phyloP scores from a whole-genome alignment of 2,113 vertebrate species.

The Irena cyanogastra region DNA sequence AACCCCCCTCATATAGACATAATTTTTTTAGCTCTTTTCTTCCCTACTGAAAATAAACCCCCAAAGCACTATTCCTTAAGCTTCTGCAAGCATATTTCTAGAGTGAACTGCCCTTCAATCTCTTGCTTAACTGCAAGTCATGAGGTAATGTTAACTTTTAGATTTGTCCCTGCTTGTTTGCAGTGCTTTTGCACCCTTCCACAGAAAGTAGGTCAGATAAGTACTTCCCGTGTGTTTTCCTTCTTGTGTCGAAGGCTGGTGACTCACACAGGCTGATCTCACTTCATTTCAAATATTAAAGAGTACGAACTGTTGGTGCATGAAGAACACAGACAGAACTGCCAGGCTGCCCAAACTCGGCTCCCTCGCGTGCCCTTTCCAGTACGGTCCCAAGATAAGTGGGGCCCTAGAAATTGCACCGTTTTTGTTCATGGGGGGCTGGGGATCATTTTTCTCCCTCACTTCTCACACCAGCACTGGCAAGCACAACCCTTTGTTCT shows the following conservation, averaged over 20 bases:
- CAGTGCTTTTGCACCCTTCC: background rate
- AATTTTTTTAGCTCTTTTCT: background rate
- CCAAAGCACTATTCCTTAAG: background rate
- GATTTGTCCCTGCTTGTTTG: slow-evolving; percentile 13
- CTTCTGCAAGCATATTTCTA: background rate
- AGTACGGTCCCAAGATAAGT: background rate
- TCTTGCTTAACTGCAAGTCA: background rate
- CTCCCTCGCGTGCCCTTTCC: background rate
- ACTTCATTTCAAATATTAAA: background rate
- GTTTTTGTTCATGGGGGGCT: background rate
- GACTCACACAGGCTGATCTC: background rate
- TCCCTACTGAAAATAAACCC: background rate
- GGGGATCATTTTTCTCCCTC: background rate
- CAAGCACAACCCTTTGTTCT: background rate
- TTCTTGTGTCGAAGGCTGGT: background rate
- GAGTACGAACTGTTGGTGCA: background rate
- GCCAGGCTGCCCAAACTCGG: background rate
- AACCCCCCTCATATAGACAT: rapidly evolving
- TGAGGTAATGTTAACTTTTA: background rate
- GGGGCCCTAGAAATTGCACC: background rate
- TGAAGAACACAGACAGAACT: background rate
- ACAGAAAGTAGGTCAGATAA: background rate
- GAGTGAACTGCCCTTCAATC: background rate
- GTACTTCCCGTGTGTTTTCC: background rate
- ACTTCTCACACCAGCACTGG: background rate